phyloP scores from a whole-genome alignment of 2,113 vertebrate species.

The Perca schrenkii region DNA sequence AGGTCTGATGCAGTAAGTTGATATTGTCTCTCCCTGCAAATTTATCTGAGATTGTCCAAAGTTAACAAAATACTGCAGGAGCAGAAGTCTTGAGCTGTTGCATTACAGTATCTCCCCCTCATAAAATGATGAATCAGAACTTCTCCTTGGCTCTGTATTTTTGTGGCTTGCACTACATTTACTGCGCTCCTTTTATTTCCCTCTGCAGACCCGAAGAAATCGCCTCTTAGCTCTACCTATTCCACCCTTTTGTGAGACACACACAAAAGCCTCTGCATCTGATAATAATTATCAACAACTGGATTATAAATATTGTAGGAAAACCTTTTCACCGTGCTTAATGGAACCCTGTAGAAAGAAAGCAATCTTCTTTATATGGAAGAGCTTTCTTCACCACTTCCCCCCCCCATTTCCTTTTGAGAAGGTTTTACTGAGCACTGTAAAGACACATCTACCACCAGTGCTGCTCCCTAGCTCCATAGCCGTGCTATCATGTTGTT shows the following conservation, averaged over 20 bases:
- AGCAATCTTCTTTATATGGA: slow-evolving; percentile 45
- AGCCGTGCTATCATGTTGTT: not conserved
- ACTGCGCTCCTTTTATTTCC: slow-evolving; percentile 41
- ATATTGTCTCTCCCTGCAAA: slow-evolving; percentile 35
- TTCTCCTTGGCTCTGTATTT: slow-evolving; percentile 32
- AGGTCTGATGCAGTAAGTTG: slow-evolving; percentile 18
- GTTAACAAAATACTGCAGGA: slow-evolving; percentile 37
- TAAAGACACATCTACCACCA: not conserved
- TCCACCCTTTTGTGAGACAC: slow-evolving; percentile 58
- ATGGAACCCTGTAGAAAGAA: slow-evolving; percentile 59
- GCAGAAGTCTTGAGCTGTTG: slow-evolving; percentile 22
- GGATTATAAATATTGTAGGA: slow-evolving; percentile 69
- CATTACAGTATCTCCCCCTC: slow-evolving; percentile 9
- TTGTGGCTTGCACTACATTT: slow-evolving; percentile 30
- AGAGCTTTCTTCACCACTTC: slow-evolving; percentile 49
- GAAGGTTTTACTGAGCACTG: not conserved
- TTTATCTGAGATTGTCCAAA: slow-evolving; percentile 23
- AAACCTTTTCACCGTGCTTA: slow-evolving; percentile 58
- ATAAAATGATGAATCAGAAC: slow-evolving; percentile 51
- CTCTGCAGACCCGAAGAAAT: slow-evolving; percentile 31
- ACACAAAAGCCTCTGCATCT: slow-evolving; percentile 59
- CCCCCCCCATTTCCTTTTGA: not conserved
- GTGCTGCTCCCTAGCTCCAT: not conserved
- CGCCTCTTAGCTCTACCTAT: slow-evolving; percentile 41
- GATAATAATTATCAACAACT: slow-evolving; percentile 77